These are phyloP conservation scores for Digitonthophagus gazella DNA, from an alignment of 2,888 invertebrate species.

Conservation along the genomic window DNA sequence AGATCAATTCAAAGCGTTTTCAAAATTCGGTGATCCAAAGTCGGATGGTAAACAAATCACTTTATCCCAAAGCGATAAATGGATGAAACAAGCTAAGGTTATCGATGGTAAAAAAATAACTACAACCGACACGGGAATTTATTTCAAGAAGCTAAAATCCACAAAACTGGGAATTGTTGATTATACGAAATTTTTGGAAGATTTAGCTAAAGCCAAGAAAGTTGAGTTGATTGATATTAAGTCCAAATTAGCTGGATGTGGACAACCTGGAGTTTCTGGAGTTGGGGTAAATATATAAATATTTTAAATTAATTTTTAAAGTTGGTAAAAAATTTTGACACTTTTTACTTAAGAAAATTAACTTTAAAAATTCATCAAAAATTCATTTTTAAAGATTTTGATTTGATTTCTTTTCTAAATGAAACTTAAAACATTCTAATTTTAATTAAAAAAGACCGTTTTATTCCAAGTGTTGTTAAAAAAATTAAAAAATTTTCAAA, in stretches of 20 bases:
- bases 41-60: constrained; percentile 86
- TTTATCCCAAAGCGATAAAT: constrained; percentile 88
- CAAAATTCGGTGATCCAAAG: constrained; percentile 86
- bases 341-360: too few relatives aligned
- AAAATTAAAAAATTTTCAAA: too few relatives aligned
- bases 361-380: too few relatives aligned
- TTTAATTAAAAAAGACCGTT: too few relatives aligned
- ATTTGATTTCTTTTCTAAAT: too few relatives aligned
- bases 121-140: constrained; percentile 88
- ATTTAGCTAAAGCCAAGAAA: constrained; percentile 81
- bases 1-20: constrained; percentile 78
- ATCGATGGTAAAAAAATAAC: constrained; percentile 83
- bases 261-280: constrained; percentile 67
- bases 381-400: too few relatives aligned
- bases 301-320: too few relatives aligned
- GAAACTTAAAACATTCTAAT: too few relatives aligned
- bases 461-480: too few relatives aligned
- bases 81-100: constrained; percentile 92
- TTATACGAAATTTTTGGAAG: constrained; percentile 82
- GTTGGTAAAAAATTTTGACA: too few relatives aligned
- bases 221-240: constrained; percentile 76
- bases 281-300: constrained; percentile 48
- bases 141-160: constrained; percentile 87
- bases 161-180: constrained; percentile 74
- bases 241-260: constrained; percentile 75